Conservation (phyloP, 2,113 vertebrate species). For the Onychostruthus taczanowskii region DNA sequence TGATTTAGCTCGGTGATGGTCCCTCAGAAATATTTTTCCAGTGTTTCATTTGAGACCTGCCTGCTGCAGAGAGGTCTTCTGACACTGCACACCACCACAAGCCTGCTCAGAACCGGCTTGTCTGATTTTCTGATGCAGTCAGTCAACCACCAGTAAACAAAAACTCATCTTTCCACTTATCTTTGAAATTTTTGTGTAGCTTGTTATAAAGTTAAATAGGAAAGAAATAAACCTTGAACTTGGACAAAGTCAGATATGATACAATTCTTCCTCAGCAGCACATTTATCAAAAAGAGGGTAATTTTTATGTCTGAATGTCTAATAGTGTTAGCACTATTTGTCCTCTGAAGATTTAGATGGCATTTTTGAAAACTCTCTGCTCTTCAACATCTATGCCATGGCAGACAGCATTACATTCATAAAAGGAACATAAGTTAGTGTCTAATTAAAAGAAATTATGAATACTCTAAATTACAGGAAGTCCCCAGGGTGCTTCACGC, state of each 20-base stretch:
- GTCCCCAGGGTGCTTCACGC: background rate
- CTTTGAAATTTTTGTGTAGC: background rate
- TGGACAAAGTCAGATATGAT: background rate
- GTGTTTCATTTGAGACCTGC: background rate
- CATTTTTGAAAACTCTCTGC: background rate
- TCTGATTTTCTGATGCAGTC: background rate
- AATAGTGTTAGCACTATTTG: background rate
- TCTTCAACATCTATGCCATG: background rate
- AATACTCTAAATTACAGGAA: background rate
- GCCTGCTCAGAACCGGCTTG: background rate
- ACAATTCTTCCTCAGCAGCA: background rate
- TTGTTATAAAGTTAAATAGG: background rate
- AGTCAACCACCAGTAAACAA: background rate
- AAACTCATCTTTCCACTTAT: background rate
- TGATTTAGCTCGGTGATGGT: background rate
- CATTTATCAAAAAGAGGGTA: background rate
- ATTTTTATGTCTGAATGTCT: background rate
- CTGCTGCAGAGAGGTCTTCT: background rate
- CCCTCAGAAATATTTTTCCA: background rate
- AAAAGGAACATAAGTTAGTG: background rate
- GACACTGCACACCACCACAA: background rate
- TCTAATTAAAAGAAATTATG: background rate
- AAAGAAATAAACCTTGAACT: background rate
- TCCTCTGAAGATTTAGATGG: background rate
- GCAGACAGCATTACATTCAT: background rate